Evolutionary conservation across 64 coral and sea anemone genomes (phyloP).

Genomic region (Porites australiensis): DNA sequence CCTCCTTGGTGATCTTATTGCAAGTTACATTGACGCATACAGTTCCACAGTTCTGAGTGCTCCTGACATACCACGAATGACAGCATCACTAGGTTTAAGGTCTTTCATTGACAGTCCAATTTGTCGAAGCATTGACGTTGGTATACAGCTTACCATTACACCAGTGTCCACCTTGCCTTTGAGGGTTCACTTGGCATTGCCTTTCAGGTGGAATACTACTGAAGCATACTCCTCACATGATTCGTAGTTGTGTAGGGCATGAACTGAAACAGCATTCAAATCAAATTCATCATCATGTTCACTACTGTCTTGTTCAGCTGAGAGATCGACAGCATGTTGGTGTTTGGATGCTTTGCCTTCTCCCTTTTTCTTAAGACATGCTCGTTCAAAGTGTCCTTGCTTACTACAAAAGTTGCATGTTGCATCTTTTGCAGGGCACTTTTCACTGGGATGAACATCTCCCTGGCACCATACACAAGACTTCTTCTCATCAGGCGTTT

Average conservation of each 20-base stretch:
- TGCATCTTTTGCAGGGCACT: constrained; percentile 48
- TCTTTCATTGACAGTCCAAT: constrained; percentile 52
- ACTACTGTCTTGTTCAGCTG: constrained; percentile 53
- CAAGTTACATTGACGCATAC: constrained; percentile 50
- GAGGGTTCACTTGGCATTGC: not conserved
- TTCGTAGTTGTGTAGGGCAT: not conserved
- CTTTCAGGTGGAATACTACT: constrained; percentile 52
- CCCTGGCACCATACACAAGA: constrained; percentile 55
- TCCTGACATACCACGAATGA: constrained; percentile 68
- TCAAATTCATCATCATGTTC: constrained; percentile 69
- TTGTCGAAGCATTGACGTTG: constrained; percentile 60
- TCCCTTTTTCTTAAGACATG: constrained; percentile 46
- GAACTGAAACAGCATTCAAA: constrained; percentile 25
- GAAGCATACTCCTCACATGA: constrained; percentile 58
- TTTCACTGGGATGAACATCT: constrained; percentile 21
- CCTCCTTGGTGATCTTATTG: constrained; percentile 43
- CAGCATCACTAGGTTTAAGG: constrained; percentile 27
- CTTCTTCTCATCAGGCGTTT: constrained; percentile 29
- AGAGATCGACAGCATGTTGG: constrained; percentile 16
- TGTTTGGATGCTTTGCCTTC: constrained; percentile 19
- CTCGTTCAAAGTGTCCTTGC: constrained; percentile 67
- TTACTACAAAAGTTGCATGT: constrained; percentile 56
- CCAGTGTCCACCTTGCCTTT: constrained; percentile 76
- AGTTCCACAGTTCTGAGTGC: constrained; percentile 77
- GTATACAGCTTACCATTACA: constrained; percentile 76